phyloP scores from a whole-genome alignment of 2,888 invertebrate species.

The Spicauda simplicius region DNA sequence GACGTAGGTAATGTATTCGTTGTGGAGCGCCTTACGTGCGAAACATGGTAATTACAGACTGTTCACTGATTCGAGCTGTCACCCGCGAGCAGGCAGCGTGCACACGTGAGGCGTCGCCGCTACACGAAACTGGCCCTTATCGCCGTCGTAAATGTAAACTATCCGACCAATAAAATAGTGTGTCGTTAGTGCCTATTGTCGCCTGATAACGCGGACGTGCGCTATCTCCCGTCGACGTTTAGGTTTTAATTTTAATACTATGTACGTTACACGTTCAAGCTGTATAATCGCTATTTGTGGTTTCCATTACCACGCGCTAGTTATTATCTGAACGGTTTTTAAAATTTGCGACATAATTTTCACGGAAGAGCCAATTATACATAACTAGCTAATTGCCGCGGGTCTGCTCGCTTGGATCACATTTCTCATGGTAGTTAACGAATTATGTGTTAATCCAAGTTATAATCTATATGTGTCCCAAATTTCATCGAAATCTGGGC shows the following conservation, averaged over 20 bases:
- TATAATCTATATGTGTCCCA: no score
- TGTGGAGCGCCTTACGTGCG: slow-evolving; percentile 29
- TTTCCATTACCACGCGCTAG: no score
- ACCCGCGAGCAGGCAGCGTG: slow-evolving; percentile 8
- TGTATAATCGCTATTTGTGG: neutral
- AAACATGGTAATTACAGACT: slow-evolving; percentile 27
- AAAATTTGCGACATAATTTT: no score
- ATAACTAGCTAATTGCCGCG: no score
- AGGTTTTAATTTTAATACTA: slow-evolving; percentile 20
- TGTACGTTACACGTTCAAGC: neutral
- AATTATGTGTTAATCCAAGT: no score
- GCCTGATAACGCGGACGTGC: slow-evolving; percentile 13
- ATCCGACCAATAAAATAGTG: neutral
- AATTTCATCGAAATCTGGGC: no score
- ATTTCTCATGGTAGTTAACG: no score
- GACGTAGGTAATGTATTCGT: slow-evolving; percentile 29
- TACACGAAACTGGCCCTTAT: slow-evolving; percentile 35
- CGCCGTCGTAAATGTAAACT: neutral
- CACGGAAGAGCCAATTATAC: no score
- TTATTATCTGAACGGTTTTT: no score
- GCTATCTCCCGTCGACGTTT: slow-evolving; percentile 16
- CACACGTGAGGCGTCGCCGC: slow-evolving; percentile 23
- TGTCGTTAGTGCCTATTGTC: slow-evolving; percentile 24
- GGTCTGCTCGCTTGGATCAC: no score
- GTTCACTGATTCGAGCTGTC: slow-evolving; percentile 11